phyloP scores from a whole-genome alignment of 1,140 invertebrate species.

The Drosophila sulfurigaster region DNA sequence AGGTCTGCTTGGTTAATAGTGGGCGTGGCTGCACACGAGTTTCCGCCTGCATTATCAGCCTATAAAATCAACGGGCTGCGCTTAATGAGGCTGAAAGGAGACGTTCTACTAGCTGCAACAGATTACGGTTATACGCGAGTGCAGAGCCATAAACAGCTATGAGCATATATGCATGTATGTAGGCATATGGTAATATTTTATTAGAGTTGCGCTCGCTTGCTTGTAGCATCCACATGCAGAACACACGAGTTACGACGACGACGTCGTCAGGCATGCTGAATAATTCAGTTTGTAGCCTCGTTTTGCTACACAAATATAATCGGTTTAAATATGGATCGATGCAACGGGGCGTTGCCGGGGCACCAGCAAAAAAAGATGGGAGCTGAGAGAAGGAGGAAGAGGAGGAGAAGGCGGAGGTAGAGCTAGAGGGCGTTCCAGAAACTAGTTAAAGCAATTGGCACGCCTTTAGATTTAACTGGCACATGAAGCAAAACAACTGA shows the following conservation, averaged over 20 bases:
- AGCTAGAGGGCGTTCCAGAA: constrained; percentile 14
- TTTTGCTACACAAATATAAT: constrained; percentile 57
- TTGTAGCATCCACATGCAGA: constrained; percentile 6
- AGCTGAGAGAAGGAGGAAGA: background rate
- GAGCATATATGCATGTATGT: background rate
- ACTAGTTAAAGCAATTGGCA: constrained; percentile 66
- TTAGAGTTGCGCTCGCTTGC: background rate
- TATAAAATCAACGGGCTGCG: constrained; percentile 11
- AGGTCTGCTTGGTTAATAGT: background rate
- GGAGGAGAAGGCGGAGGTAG: background rate
- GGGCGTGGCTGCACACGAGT: constrained; percentile 29
- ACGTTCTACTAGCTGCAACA: background rate
- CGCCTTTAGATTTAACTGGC: constrained; percentile 41
- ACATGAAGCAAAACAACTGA: constrained; percentile 3
- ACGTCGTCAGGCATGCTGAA: constrained; percentile 21
- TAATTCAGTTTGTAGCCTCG: constrained; percentile 46
- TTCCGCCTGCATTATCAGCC: constrained; percentile 30
- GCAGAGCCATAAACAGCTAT: no score
- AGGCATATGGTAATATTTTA: background rate
- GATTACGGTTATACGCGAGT: background rate
- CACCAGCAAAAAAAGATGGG: background rate
- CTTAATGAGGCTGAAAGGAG: constrained; percentile 8
- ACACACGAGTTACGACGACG: constrained; percentile 18
- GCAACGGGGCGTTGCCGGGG: constrained; percentile 53
- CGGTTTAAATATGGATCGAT: constrained; percentile 75